Evolutionary conservation across 2,888 invertebrate species (phyloP).

Genomic region (Stegophylla sp.): DNA sequence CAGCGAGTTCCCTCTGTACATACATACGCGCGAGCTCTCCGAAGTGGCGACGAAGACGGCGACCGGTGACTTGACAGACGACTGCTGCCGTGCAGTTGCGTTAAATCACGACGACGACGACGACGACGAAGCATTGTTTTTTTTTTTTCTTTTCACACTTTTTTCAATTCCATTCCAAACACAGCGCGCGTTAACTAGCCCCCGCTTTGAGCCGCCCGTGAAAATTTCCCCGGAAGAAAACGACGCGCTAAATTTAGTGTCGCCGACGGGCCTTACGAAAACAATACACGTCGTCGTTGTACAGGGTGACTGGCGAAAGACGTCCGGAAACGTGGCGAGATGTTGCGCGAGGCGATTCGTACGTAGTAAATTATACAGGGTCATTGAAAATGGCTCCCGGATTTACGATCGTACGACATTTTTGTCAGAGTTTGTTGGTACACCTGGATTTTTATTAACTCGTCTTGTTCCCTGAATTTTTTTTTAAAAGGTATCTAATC

Average conservation of each 20-base stretch:
- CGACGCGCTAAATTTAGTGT: conserved; percentile 46
- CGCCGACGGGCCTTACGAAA: background rate
- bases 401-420: no score
- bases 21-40: background rate
- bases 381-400: no score
- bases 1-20: background rate
- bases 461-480: no score
- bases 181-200: conserved; percentile 50
- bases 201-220: conserved; percentile 37
- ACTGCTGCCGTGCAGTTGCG: conserved; percentile 49
- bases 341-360: no score
- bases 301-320: no score
- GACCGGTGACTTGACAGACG: conserved; percentile 28
- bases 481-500: no score
- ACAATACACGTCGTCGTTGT: no score
- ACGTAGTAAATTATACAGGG: no score
- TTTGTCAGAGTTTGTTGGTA: no score
- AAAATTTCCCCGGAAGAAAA: conserved; percentile 32
- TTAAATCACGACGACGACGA: conserved; percentile 56
- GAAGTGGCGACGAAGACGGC: background rate
- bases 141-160: conserved; percentile 24
- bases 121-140: conserved; percentile 42
- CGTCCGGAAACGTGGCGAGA: no score
- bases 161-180: background rate
- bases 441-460: no score